Base-by-base conservation (phyloP, 2,888 invertebrate species). In the Caenorhabditis auriculariae region DNA sequence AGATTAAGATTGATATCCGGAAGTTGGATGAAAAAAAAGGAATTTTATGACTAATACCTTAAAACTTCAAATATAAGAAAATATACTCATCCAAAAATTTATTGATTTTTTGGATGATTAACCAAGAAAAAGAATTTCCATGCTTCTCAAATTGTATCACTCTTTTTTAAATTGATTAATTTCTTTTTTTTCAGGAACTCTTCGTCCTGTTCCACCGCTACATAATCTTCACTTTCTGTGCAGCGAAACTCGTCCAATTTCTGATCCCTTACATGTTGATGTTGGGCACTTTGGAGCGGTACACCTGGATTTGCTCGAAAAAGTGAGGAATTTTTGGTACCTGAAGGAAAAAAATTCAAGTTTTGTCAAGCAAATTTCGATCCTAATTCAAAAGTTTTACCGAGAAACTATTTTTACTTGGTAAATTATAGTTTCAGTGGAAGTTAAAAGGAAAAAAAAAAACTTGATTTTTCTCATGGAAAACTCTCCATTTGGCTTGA, bases 211-310 rank as follows among this genome's bases (percentile, higher is more conserved):
- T 74, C 49, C 73, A 75, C 49, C 44, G 49, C n/a, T 75, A 72
- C 54, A 75, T 75, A 23, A 49, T 75, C 15, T 23, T 48, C n/a
- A 62, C 65, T 19, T 68, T 65, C 35, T 54, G 43, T 26, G 35
- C 52, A 19, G 62, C 63, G 6, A 73, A 75, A 54, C 19, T 75
- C 5, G 63, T 70, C n/a, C 75, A 75, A 42, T 62, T 75, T 24
- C 52, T 66, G 9, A 74, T 75, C 5, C 75, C 75, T 4, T 74
- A 75, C 47, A 43, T 75, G 51, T 57, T 75, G 5, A 75, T 75
- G 42, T 55, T 75, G 27, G 75, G 64, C 12, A 75, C 74, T 21
- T 35, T 74, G 6, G 75, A 75, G 53, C 24, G 75, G 39, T 73
- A 68, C 53, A 66, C 69, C 4, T 75, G 75, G 75, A 73, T 75